Evolutionary conservation across 2,888 invertebrate genomes (phyloP), one percentile per base, ranked within the genome.

Genomic region (Phaonia tiefii): DNA sequence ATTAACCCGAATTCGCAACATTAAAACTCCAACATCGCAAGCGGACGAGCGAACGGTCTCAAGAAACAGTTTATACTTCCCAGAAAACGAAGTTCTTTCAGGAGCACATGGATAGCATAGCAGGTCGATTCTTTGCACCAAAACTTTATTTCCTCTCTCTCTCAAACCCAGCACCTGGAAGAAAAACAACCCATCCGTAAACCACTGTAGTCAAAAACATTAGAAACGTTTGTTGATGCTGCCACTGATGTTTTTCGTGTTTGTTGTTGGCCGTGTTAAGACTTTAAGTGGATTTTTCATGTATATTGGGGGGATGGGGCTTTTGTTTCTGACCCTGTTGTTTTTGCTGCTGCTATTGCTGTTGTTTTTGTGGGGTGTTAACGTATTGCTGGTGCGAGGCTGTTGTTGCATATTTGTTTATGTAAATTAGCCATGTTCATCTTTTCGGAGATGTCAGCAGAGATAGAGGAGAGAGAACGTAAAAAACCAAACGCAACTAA

Each of bases 341-440:
- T 73, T 46, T 20, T 25, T 56, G 13, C 20, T 79, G 13, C 25
- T 46, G 31, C 37, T 56, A 10, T 31, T 79, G 13, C 25, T 46
- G 54, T 54, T 51, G 13, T 17, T 17, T 69, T 69, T 74, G n/a
- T n/a, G 73, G 65, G 65, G 37, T 76, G 73, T 80, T 70, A 73
- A 73, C 58, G 54, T 71, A 42, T 22, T 11, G 63, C 51, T 22
- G 25, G 22, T 69, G 44, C 46, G 46, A n/a, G 13, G 11, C n/a
- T 25, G 22, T 42, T 70, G 2, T 65, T 73, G 0, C 46, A 5
- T 65, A 70, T 74, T 37, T 77, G 71, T 71, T 81, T 77, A 81
- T 81, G 80, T 72, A 81, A 80, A 81, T 81, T 81, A 81, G 67
- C 49, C 75, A 54, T 66, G 58, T 77, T 81, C n/a, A n/a, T 58